A percentile compares a stretch with the other conserved stretches of the same genome.
phyloP scores from a whole-genome alignment of 2,888 invertebrate genomes.

The Volucella zonaria region DNA sequence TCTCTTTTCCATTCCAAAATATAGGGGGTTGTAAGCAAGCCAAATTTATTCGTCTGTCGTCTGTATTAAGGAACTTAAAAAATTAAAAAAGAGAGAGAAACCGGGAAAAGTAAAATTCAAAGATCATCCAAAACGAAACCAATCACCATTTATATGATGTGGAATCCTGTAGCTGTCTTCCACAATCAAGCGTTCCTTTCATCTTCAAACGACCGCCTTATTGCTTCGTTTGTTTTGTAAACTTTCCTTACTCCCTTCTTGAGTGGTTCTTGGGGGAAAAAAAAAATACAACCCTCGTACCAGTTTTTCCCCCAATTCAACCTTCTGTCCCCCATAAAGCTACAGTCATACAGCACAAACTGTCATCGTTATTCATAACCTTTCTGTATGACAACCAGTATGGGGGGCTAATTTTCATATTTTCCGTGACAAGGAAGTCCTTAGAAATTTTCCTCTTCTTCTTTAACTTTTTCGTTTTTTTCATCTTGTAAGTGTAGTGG shows the following conservation, averaged over 20 bases:
- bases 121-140: constrained; percentile 73
- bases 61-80: background rate
- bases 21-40: constrained; percentile 21
- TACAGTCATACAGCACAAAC: constrained; percentile 50
- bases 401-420: constrained; percentile 80
- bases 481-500: background rate
- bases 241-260: constrained; percentile 27
- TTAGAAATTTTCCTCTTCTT: constrained; percentile 71
- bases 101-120: constrained; percentile 6
- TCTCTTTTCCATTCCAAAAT: background rate
- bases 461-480: background rate
- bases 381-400: constrained; percentile 52
- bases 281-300: constrained; percentile 16
- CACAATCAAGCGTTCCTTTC: constrained; percentile 72
- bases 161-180: constrained; percentile 76
- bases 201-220: constrained; percentile 73
- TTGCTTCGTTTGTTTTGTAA: constrained; percentile 56
- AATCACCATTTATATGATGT: constrained; percentile 81
- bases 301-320: constrained; percentile 53
- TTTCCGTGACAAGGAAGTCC: constrained; percentile 80
- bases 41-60: constrained; percentile 16
- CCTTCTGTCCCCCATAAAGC: constrained; percentile 72
- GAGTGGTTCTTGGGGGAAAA: background rate
- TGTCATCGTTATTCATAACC: constrained; percentile 70
- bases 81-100: background rate